Percentiles rank a stretch among this genome's conserved stretches.
phyloP scores from a whole-genome alignment of 2,797 vertebrate genomes.

The Enteromius afrohamiltoni region DNA sequence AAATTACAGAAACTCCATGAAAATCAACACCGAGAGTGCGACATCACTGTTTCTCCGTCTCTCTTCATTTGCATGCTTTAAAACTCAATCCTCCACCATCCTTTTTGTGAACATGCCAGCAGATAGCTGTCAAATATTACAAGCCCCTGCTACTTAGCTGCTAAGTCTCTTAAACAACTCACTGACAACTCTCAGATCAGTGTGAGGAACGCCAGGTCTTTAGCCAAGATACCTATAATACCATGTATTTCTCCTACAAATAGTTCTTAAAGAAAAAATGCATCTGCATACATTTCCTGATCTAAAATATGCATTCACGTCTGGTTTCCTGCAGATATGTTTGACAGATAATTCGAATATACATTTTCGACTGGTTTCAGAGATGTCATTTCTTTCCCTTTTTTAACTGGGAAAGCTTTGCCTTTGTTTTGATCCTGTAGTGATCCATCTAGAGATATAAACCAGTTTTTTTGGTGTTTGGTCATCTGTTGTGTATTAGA shows the following conservation, averaged over 20 bases:
- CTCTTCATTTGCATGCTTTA: constrained; percentile 49
- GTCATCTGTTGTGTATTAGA: constrained; percentile 46
- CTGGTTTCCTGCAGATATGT: constrained; percentile 56
- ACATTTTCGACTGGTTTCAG: constrained; percentile 65
- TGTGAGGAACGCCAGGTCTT: constrained; percentile 47
- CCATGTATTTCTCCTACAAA: not conserved
- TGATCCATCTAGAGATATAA: constrained; percentile 32
- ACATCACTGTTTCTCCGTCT: constrained; percentile 15
- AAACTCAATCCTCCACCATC: constrained; percentile 42
- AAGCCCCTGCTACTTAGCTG: constrained; percentile 67
- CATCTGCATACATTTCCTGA: constrained; percentile 19
- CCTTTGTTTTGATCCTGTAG: constrained; percentile 28
- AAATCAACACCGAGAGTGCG: constrained; percentile 33
- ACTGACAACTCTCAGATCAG: constrained; percentile 57
- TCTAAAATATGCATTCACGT: constrained; percentile 47
- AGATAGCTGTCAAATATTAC: constrained; percentile 70
- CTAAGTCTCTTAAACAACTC: constrained; percentile 66
- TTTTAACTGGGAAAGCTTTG: constrained; percentile 35
- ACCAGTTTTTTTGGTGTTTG: constrained; percentile 50
- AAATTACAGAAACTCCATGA: constrained; percentile 13
- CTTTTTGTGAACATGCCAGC: constrained; percentile 66
- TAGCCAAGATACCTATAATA: not conserved
- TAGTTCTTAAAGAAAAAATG: not conserved
- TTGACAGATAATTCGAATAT: constrained; percentile 67
- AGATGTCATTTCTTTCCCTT: constrained; percentile 15